Evolutionary conservation across 2,888 invertebrate genomes (phyloP).

Genomic region (Osmoderma eremita): DNA sequence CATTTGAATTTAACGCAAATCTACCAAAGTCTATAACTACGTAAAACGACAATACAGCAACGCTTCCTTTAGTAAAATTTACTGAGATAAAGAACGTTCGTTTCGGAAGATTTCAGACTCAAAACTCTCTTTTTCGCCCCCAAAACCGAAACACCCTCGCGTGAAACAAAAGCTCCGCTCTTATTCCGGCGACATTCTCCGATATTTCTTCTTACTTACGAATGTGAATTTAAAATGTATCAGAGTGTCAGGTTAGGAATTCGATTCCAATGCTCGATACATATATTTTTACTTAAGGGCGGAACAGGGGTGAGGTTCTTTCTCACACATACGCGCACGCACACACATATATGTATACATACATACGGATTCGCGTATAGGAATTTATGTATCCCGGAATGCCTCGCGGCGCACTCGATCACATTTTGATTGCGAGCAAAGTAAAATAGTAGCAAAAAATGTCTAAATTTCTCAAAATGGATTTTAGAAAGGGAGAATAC

Average conservation of each 20-base stretch:
- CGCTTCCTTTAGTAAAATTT: too few species aligned
- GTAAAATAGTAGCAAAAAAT: conserved; percentile 50
- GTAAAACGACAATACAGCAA: too few species aligned
- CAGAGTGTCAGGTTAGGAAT: conserved; percentile 61
- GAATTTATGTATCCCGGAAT: conserved; percentile 64
- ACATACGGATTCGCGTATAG: conserved; percentile 51
- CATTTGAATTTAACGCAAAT: too few species aligned
- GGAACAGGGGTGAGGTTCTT: conserved; percentile 57
- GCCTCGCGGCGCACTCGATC: conserved; percentile 62
- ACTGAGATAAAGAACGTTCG: conserved; percentile 1
- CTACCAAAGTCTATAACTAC: too few species aligned
- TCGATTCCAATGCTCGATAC: conserved; percentile 64
- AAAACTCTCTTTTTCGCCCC: conserved; percentile 2
- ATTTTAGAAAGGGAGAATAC: conserved; percentile 36
- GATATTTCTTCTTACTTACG: conserved; percentile 54
- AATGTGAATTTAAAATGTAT: conserved; percentile 64
- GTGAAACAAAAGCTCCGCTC: conserved; percentile 43
- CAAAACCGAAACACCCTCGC: conserved; percentile 41
- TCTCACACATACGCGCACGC: conserved; percentile 41
- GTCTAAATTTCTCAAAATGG: conserved; percentile 44
- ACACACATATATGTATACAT: background rate
- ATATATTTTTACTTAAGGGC: conserved; percentile 65
- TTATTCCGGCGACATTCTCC: conserved; percentile 36
- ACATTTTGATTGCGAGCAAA: conserved; percentile 60
- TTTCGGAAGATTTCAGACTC: conserved; percentile 14